These are phyloP conservation scores for Thymelicus sylvestris DNA, from an alignment of 2,888 invertebrate species.

Conservation along the genomic window DNA sequence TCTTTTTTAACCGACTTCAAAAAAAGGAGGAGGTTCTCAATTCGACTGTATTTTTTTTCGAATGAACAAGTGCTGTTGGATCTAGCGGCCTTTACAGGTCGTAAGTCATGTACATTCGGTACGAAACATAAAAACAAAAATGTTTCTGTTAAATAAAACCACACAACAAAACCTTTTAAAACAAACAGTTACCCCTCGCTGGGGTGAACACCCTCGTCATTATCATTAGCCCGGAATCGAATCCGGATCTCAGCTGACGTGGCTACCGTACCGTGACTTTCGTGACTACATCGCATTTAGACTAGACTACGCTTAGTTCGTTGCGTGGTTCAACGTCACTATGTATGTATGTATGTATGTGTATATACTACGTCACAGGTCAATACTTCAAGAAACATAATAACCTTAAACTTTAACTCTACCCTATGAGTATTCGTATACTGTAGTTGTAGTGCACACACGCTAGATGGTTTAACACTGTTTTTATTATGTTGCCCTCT, in stretches of 20 bases:
- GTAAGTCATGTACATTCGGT: no score
- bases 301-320: background rate
- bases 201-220: slow-evolving; percentile 46
- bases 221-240: slow-evolving; percentile 49
- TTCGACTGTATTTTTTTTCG: no score
- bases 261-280: slow-evolving; percentile 44
- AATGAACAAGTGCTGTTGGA: no score
- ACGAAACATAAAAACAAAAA: no score
- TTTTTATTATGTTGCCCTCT: no score
- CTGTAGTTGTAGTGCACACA: no score
- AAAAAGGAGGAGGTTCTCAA: no score
- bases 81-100: no score
- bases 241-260: slow-evolving; percentile 52
- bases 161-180: slow-evolving; percentile 19
- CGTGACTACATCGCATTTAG: slow-evolving; percentile 9
- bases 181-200: slow-evolving; percentile 19
- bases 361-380: background rate
- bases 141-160: background rate
- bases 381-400: background rate
- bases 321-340: background rate
- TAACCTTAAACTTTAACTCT: background rate
- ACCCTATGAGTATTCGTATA: no score
- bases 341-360: background rate
- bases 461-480: no score
- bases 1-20: no score